phyloP scores from a whole-genome alignment of 2,888 invertebrate genomes.

The Diplolepis rosae region DNA sequence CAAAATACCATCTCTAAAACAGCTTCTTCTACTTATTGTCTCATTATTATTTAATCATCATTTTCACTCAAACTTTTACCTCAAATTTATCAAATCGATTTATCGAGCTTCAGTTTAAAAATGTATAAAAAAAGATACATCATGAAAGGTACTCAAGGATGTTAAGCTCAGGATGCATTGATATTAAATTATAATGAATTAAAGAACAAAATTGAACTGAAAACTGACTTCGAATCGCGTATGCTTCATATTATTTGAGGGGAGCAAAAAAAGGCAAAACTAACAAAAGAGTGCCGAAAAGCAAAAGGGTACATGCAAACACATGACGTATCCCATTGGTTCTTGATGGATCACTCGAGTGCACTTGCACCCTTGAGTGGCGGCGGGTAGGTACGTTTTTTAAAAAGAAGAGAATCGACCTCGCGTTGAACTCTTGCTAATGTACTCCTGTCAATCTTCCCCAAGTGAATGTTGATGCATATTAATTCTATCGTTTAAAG shows the following conservation, averaged over 20 bases:
- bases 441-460: constrained; percentile 22
- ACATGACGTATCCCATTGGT: constrained; percentile 14
- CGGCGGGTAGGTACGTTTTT: constrained; percentile 3
- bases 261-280: constrained; percentile 1
- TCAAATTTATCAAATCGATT: too few relatives aligned
- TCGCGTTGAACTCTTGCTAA: background rate
- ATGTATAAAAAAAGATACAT: background rate
- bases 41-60: too few relatives aligned
- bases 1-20: background rate
- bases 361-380: constrained; percentile 18
- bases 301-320: constrained; percentile 13
- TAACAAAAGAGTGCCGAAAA: constrained; percentile 25
- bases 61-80: too few relatives aligned
- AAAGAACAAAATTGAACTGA: too few relatives aligned
- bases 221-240: constrained; percentile 9
- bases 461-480: constrained; percentile 18
- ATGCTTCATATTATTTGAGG: constrained; percentile 12
- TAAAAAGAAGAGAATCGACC: background rate
- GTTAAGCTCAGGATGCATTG: background rate
- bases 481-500: constrained; percentile 26
- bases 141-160: background rate
- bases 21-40: too few relatives aligned
- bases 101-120: too few relatives aligned
- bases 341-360: constrained; percentile 25
- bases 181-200: constrained; percentile 19